Conservation (phyloP, 2,888 invertebrate genomes). For the Nomada ferruginata region DNA sequence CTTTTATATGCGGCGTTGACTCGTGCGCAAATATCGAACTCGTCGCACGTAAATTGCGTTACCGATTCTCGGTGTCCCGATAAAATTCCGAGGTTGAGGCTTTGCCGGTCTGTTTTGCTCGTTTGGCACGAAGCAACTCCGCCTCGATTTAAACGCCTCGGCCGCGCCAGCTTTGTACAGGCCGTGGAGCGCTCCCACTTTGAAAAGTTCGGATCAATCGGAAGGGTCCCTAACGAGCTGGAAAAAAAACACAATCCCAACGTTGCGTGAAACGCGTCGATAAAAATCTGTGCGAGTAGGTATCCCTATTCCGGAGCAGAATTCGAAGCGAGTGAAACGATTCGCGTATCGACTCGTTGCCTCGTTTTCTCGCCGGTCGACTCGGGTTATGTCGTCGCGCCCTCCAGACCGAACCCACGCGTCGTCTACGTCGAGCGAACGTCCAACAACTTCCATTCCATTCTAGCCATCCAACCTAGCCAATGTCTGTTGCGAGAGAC, state of each 20-base stretch:
- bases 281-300: neutral
- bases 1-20: conserved; percentile 32
- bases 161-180: no score
- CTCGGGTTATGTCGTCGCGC: conserved; percentile 13
- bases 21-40: conserved; percentile 36
- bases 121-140: neutral
- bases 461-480: neutral
- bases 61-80: conserved; percentile 19
- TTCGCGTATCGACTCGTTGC: neutral
- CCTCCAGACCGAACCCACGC: conserved; percentile 20
- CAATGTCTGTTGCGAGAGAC: neutral
- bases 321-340: neutral
- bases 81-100: conserved; percentile 34
- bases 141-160: conserved; percentile 6
- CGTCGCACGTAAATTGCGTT: conserved; percentile 33
- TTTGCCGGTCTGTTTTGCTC: neutral
- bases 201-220: no score
- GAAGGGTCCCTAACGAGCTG: neutral
- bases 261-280: neutral
- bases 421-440: conserved; percentile 18
- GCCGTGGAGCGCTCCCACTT: no score
- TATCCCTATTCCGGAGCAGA: neutral
- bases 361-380: conserved; percentile 3
- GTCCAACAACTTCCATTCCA: conserved; percentile 19
- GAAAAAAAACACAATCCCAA: neutral